Evolutionary conservation across 1,140 invertebrate species (phyloP).

Genomic region (Rhagoletis pomonella): DNA sequence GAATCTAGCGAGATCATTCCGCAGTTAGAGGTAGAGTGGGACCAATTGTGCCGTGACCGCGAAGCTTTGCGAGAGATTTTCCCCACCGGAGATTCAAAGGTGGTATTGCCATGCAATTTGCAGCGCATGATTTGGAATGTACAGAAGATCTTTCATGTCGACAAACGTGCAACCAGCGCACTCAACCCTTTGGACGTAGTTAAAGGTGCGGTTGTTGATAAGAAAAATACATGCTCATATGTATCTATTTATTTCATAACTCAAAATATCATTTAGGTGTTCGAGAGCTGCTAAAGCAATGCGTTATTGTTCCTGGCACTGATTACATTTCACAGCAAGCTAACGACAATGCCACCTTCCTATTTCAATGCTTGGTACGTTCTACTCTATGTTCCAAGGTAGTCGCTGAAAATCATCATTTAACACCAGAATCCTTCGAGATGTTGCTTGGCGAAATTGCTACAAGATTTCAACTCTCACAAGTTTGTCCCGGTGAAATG

Average conservation of each 20-base stretch:
- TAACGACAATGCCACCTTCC: constrained; percentile 96
- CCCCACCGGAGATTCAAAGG: constrained; percentile 86
- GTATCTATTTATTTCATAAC: not conserved
- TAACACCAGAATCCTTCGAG: constrained; percentile 96
- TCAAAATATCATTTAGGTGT: constrained; percentile 82
- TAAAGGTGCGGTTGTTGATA: not conserved
- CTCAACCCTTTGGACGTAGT: constrained; percentile 89
- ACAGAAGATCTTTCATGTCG: constrained; percentile 98
- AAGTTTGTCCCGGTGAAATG: constrained; percentile 96
- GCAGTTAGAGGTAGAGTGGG: constrained; percentile 95
- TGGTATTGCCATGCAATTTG: constrained; percentile 96
- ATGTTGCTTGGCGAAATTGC: constrained; percentile 99
- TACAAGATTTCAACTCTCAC: constrained; percentile 95
- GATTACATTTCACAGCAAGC: constrained; percentile 94
- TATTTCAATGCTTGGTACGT: constrained; percentile 95
- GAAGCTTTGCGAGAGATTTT: constrained; percentile 87
- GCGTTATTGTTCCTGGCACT: constrained; percentile 93
- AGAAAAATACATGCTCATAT: not conserved
- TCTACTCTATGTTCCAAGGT: constrained; percentile 94
- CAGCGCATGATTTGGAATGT: constrained; percentile 99
- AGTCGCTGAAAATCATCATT: constrained; percentile 93
- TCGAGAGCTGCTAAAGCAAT: constrained; percentile 87
- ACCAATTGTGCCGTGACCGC: constrained; percentile 90
- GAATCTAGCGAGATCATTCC: constrained; percentile 91
- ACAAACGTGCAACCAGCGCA: constrained; percentile 91